phyloP scores from a whole-genome alignment of 2,113 vertebrate genomes.

The Limanda limanda region DNA sequence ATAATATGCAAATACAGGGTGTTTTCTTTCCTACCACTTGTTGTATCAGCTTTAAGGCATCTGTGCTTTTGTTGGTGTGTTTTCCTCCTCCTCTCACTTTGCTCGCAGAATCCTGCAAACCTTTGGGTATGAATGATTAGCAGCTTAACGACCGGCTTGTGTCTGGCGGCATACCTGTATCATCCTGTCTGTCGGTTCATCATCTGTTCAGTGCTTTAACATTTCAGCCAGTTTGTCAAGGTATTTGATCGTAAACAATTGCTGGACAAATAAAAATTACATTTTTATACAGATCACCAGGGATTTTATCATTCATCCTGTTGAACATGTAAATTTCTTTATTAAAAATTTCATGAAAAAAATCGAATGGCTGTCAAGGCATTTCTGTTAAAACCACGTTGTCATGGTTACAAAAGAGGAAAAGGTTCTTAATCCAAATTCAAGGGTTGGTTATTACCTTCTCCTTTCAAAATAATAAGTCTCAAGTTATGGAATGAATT shows the following conservation, averaged over 20 bases:
- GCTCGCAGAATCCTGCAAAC: background rate
- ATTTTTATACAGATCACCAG: background rate
- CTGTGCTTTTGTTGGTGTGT: conserved; percentile 21
- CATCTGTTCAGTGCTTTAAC: background rate
- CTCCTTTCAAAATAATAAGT: background rate
- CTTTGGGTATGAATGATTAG: conserved; percentile 16
- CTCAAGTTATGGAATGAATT: background rate
- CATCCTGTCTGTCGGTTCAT: background rate
- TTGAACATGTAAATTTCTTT: no score
- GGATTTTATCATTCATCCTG: background rate
- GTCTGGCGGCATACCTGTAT: background rate
- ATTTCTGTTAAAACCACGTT: background rate
- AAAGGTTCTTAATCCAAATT: background rate
- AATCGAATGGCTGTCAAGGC: background rate
- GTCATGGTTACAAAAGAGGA: background rate
- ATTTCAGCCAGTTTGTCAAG: background rate
- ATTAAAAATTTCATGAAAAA: background rate
- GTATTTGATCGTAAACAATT: background rate
- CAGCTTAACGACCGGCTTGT: background rate
- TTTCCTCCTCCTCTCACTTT: conserved; percentile 10
- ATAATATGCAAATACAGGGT: no score
- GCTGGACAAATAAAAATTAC: background rate
- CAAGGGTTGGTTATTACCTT: background rate
- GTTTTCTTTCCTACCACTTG: background rate
- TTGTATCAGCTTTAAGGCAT: background rate